Evolutionary conservation across 2,797 vertebrate genomes (phyloP).

Genomic region (Crocidura indochinensis): DNA sequence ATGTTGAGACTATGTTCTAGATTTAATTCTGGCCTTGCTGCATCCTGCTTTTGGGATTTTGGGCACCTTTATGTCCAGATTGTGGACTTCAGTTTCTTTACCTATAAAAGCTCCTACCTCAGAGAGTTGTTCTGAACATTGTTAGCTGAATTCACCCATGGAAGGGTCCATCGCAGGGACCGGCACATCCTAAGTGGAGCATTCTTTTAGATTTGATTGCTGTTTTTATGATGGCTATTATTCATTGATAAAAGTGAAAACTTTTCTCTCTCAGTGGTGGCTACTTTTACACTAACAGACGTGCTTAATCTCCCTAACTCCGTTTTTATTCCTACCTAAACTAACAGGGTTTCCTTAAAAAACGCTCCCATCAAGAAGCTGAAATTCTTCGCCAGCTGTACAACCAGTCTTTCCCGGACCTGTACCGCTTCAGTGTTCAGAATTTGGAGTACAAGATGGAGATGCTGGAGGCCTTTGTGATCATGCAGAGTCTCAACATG

Average conservation of each 20-base stretch:
- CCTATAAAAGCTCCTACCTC: background rate
- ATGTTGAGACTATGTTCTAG: background rate
- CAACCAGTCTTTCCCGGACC: constrained; percentile 93
- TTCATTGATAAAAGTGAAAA: background rate
- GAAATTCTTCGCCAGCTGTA: constrained; percentile 93
- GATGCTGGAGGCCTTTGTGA: constrained; percentile 96
- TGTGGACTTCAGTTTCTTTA: background rate
- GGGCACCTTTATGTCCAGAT: background rate
- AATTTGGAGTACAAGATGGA: constrained; percentile 95
- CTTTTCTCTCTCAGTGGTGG: background rate
- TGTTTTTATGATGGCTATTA: background rate
- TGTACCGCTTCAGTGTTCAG: constrained; percentile 94
- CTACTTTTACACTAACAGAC: background rate
- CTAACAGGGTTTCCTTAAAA: constrained; percentile 95
- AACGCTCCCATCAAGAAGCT: constrained; percentile 92
- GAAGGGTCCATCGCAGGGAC: background rate
- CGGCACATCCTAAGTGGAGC: background rate
- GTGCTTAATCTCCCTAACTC: background rate
- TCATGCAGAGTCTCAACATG: constrained; percentile 96
- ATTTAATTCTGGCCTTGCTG: background rate
- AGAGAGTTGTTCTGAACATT: background rate
- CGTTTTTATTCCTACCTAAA: background rate
- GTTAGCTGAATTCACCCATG: background rate
- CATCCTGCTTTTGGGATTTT: background rate
- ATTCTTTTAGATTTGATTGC: background rate